phyloP scores from a whole-genome alignment of 1,140 invertebrate species.

The Drosophila sp. region DNA sequence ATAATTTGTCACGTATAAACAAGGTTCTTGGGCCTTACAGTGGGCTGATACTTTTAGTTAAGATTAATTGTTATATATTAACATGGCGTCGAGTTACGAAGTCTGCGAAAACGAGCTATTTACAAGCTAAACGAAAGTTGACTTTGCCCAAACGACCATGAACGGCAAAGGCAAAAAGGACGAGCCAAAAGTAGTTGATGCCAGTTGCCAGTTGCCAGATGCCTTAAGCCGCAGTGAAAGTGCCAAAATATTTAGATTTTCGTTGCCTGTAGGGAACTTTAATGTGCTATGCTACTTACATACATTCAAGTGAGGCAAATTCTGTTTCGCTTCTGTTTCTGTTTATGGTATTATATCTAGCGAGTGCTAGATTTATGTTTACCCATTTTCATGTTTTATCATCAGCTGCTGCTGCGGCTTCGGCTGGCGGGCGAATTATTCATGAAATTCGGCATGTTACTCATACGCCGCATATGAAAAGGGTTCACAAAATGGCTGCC shows the following conservation, averaged over 20 bases:
- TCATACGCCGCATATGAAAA: slow-evolving; percentile 75
- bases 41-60: slow-evolving; percentile 77
- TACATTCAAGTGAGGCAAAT: slow-evolving; percentile 51
- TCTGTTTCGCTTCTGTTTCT: slow-evolving; percentile 11
- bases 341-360: slow-evolving; percentile 58
- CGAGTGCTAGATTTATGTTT: slow-evolving; percentile 69
- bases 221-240: slow-evolving; percentile 38
- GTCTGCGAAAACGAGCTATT: slow-evolving; percentile 82
- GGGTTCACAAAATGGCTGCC: slow-evolving; percentile 57
- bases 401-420: slow-evolving; percentile 60
- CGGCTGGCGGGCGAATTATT: slow-evolving; percentile 63
- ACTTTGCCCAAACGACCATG: slow-evolving; percentile 68
- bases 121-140: slow-evolving; percentile 83
- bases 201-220: slow-evolving; percentile 13
- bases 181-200: slow-evolving; percentile 20
- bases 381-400: slow-evolving; percentile 79
- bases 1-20: slow-evolving; percentile 29
- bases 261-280: slow-evolving; percentile 27
- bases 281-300: slow-evolving; percentile 56
- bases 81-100: slow-evolving; percentile 81
- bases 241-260: slow-evolving; percentile 23
- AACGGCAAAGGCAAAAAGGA: slow-evolving; percentile 26
- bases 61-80: slow-evolving; percentile 82
- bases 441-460: slow-evolving; percentile 68
- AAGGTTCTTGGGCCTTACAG: background rate